These are phyloP conservation scores for Lipophrys pholis DNA, from an alignment of 2,113 vertebrate genomes.

Conservation along the genomic window DNA sequence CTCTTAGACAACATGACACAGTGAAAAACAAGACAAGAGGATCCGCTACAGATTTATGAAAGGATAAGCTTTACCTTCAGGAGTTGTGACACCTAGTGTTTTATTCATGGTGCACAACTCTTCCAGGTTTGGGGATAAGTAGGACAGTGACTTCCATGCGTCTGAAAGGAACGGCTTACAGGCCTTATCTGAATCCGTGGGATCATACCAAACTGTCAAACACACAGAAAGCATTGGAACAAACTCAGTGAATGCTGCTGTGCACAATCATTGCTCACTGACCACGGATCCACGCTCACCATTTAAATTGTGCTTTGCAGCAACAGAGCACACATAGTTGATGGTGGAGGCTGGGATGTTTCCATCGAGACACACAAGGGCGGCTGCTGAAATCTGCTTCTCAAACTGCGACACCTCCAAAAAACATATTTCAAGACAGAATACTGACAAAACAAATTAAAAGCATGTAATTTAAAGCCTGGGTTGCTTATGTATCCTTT, in stretches of 20 bases:
- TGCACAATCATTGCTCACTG: neutral
- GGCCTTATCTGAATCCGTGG: constrained; percentile 89
- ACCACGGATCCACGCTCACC: constrained; percentile 72
- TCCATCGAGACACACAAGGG: constrained; percentile 89
- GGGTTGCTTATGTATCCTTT: too few species aligned
- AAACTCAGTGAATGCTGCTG: constrained; percentile 6
- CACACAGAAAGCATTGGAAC: constrained; percentile 21
- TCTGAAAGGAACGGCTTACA: constrained; percentile 90
- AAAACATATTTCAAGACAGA: constrained; percentile 1
- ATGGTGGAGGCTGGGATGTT: constrained; percentile 90
- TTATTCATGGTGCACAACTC: constrained; percentile 88
- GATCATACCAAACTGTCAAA: constrained; percentile 91
- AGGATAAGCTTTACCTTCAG: constrained; percentile 80
- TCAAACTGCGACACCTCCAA: constrained; percentile 89
- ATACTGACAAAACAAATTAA: neutral
- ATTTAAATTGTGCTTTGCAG: constrained; percentile 81
- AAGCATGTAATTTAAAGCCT: neutral
- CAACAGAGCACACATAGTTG: constrained; percentile 87
- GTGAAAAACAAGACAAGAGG: neutral
- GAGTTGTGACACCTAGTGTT: constrained; percentile 84
- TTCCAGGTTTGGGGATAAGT: constrained; percentile 88
- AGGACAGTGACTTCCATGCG: constrained; percentile 88
- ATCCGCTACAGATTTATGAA: too few species aligned
- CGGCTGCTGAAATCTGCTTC: constrained; percentile 82
- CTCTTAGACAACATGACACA: neutral